These are phyloP conservation scores for Pterois miles DNA, from an alignment of 2,797 vertebrate species.

Conservation along the genomic window DNA sequence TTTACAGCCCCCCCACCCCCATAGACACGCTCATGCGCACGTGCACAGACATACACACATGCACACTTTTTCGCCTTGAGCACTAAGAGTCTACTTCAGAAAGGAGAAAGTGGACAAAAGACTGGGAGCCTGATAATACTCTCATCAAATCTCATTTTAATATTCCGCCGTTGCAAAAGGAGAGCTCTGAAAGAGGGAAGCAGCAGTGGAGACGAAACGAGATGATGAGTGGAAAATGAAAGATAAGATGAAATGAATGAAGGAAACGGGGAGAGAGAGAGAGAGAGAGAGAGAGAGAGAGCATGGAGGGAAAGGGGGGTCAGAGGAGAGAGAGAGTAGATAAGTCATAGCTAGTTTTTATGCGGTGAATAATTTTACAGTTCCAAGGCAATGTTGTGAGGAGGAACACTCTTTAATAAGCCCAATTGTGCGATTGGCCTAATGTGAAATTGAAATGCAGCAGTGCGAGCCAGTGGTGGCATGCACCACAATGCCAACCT, in stretches of 20 bases:
- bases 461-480: conserved; percentile 66
- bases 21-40: conserved; percentile 5
- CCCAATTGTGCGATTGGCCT: conserved; percentile 80
- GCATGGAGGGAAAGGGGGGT: conserved; percentile 1
- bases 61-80: conserved; percentile 34
- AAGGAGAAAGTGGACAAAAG: conserved; percentile 77
- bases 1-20: conserved; percentile 11
- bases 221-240: conserved; percentile 73
- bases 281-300: conserved; percentile 21
- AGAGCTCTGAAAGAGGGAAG: conserved; percentile 59
- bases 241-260: conserved; percentile 79
- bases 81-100: conserved; percentile 69
- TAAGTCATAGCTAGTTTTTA: conserved; percentile 75
- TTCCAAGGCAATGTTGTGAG: conserved; percentile 75
- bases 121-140: conserved; percentile 69
- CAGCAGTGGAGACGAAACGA: conserved; percentile 53
- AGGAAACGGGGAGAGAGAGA: conserved; percentile 20
- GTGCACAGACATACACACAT: not conserved
- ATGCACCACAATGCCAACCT: conserved; percentile 64
- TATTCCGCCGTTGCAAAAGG: conserved; percentile 69
- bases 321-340: conserved; percentile 61
- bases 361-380: conserved; percentile 76
- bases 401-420: conserved; percentile 79
- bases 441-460: conserved; percentile 84
- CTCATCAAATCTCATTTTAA: conserved; percentile 83